Evolutionary conservation across 2,888 invertebrate genomes (phyloP), one percentile per base, ranked within the genome.

Genomic region (Hanleya hanleyi): DNA sequence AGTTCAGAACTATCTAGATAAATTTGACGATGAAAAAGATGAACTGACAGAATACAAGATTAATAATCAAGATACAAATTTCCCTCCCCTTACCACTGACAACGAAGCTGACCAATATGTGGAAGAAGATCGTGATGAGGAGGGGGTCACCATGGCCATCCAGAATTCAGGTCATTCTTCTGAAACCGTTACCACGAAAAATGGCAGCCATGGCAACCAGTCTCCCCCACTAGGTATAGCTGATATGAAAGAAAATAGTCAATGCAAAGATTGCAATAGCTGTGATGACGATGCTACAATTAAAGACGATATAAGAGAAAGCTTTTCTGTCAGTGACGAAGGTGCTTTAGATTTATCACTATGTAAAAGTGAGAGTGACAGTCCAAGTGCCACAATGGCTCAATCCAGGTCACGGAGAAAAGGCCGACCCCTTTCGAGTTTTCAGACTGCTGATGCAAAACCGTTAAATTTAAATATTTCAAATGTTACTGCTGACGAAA

Each of bases 31-130:
- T 1, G 80, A 82, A 32, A 81, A 81, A 69, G 86, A 86, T 66
- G 86, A 85, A 66, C 78, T 85, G 36, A 82, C 80, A 7, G 84
- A 85, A 49, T 86, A 84, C 74, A 81, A 82, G 65, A 76, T 84
- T 32, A 84, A 84, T 74, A 84, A 87, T 70, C 78, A 78, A 67
- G 84, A 82, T 65, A 81, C 81, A 36, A 78, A 80, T 64, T 85
- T 86, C 66, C 79, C 82, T n/a, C 79, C 81, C 9, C 76, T 32
- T 15, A 37, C 0, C 4, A 36, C 65, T 36, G 37, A 15, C 22
- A 37, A 65, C 29, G 65, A 22, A 33, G 0, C 3, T 15, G 12
- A 18, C 22, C 36, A 9, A 1, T 3, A 18, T 64, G 32, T 36
- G 36, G 9, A 26, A 3, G 3, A 32, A 35, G 64, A n/a, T 5